These are phyloP conservation scores for Echiichthys vipera DNA, from an alignment of 2,797 vertebrate genomes.

Conservation along the genomic window DNA sequence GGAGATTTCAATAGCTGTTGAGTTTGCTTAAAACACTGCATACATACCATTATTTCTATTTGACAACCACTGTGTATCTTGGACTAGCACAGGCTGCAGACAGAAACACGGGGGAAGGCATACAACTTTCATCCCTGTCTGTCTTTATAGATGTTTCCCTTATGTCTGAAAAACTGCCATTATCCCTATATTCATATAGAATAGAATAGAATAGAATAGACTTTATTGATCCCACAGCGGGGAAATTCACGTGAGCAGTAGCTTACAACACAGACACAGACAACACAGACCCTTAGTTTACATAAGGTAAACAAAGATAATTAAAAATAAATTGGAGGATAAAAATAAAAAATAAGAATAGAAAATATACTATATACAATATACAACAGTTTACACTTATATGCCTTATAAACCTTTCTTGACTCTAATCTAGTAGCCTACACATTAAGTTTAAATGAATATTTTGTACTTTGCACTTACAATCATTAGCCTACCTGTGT, in stretches of 20 bases:
- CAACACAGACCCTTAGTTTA: too few species aligned
- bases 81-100: slow-evolving; percentile 23
- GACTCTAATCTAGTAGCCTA: background rate
- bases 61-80: slow-evolving; percentile 44
- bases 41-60: slow-evolving; percentile 45
- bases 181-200: background rate
- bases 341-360: too few species aligned
- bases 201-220: too few species aligned
- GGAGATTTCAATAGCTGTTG: slow-evolving; percentile 35
- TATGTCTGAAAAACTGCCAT: background rate
- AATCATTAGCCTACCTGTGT: background rate
- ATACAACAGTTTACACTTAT: too few species aligned
- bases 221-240: too few species aligned
- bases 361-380: too few species aligned
- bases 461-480: background rate
- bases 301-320: too few species aligned
- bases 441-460: background rate
- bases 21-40: slow-evolving; percentile 26
- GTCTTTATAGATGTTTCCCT: background rate
- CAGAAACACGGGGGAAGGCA: background rate
- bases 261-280: too few species aligned
- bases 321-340: too few species aligned
- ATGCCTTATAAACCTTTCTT: background rate
- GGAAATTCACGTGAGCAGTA: too few species aligned
- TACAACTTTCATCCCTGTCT: background rate